Evolutionary conservation across 2,888 invertebrate species (phyloP).

Genomic region (Microdon myrmicae): DNA sequence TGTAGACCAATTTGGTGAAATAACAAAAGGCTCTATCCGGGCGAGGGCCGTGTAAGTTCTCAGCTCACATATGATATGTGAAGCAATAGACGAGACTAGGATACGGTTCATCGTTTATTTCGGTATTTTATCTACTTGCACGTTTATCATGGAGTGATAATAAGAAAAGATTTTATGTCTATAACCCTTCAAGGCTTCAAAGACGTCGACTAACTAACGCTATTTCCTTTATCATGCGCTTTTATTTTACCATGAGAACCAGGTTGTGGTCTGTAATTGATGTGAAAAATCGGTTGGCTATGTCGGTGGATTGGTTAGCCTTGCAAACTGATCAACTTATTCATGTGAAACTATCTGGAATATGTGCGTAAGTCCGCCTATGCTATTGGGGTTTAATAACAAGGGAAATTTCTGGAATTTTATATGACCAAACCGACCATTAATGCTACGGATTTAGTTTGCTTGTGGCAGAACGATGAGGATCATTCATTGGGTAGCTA

Average conservation of each 20-base stretch:
- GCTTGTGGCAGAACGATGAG: slow-evolving; percentile 17
- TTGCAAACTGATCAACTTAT: slow-evolving; percentile 7
- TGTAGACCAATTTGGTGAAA: slow-evolving; percentile 33
- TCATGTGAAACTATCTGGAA: no score
- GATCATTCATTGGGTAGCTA: slow-evolving; percentile 25
- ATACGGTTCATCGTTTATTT: no score
- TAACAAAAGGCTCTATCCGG: no score
- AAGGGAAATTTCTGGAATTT: slow-evolving; percentile 8
- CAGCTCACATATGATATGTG: no score
- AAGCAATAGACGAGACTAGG: no score
- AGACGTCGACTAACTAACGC: slow-evolving; percentile 37
- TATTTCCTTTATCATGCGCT: slow-evolving; percentile 1
- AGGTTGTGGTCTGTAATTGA: slow-evolving; percentile 51
- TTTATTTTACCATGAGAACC: slow-evolving; percentile 27
- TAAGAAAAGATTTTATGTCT: slow-evolving; percentile 48
- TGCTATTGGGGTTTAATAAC: slow-evolving; percentile 28
- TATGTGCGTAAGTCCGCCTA: slow-evolving; percentile 24
- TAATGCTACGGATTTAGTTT: background rate
- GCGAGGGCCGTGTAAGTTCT: no score
- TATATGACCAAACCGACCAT: slow-evolving; percentile 2
- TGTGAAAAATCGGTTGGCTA: slow-evolving; percentile 39
- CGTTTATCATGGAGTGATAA: slow-evolving; percentile 50
- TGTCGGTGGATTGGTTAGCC: slow-evolving; percentile 10
- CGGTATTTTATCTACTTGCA: slow-evolving; percentile 38
- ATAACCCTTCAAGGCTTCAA: slow-evolving; percentile 38